Conservation (phyloP, 2,888 invertebrate genomes). For the Cryptus armator region DNA sequence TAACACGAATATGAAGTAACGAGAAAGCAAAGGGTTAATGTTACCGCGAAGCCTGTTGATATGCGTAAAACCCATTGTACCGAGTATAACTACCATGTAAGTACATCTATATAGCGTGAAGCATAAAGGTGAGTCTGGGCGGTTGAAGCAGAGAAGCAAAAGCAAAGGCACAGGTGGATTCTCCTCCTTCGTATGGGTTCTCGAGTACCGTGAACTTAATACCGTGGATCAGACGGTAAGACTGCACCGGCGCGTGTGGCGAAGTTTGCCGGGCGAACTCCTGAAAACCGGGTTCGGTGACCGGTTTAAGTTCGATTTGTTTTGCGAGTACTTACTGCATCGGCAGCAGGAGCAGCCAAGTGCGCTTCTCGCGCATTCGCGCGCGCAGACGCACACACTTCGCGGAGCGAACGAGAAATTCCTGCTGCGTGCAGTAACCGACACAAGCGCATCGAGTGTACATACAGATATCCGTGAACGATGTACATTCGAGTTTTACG, state of each 20-base stretch:
- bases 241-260: slow-evolving; percentile 57
- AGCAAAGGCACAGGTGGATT: slow-evolving; percentile 62
- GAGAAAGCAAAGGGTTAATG: not conserved
- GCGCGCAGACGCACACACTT: slow-evolving; percentile 7
- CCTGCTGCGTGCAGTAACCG: slow-evolving; percentile 62
- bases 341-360: slow-evolving; percentile 26
- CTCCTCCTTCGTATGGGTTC: slow-evolving; percentile 61
- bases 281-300: slow-evolving; percentile 72
- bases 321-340: slow-evolving; percentile 54
- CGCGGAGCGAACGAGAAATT: slow-evolving; percentile 52
- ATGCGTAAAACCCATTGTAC: not conserved
- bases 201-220: slow-evolving; percentile 59
- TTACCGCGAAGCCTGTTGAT: slow-evolving; percentile 9
- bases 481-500: slow-evolving; percentile 5
- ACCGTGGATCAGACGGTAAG: slow-evolving; percentile 62
- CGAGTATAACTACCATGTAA: not conserved
- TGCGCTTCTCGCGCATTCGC: not conserved
- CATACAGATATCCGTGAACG: slow-evolving; percentile 5
- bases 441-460: slow-evolving; percentile 23
- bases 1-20: slow-evolving; percentile 4
- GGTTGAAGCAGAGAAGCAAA: slow-evolving; percentile 36
- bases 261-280: slow-evolving; percentile 58
- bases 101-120: slow-evolving; percentile 1
- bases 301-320: slow-evolving; percentile 73
- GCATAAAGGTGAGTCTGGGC: not conserved